Base-by-base conservation (phyloP, 2,888 invertebrate genomes). In the Hetaerina titia region DNA sequence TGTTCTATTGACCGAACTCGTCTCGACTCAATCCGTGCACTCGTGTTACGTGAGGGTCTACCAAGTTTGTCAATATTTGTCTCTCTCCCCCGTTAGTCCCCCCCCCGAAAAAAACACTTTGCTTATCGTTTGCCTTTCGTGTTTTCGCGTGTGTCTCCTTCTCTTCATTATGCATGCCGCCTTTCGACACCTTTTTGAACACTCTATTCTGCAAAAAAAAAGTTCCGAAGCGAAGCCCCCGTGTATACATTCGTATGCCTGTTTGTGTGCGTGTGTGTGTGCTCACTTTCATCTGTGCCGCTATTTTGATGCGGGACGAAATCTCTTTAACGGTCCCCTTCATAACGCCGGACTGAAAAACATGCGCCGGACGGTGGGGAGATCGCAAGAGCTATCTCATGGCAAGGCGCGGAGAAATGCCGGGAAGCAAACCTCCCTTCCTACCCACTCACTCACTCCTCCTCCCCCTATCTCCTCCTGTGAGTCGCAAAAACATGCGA, bases 281-380 rank as follows among this genome's bases (percentile, higher is more conserved):
- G 81, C 81, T 81, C 81, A 81, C 81, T 81, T 81, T 81, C 81
- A 81, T 81, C 81, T 81, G 81, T 81, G 81, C 81, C 81, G 81
- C 81, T 81, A 81, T 81, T 81, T 81, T 81, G 81, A 81, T 81
- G 81, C 81, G 81, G 81, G 81, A 81, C 81, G 31, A 81, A 81
- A 81, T 15, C 81, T 81, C 81, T 13, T 81, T 81, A 81, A 81
- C 81, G 81, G 81, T 81, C 81, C 81, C 81, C 81, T 81, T 81
- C 81, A 81, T 81, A 31, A 81, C 19, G 81, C 31, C 81, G 11
- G 81, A 81, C 69, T 15, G 81, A 81, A 81, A 81, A 81, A 81
- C 81, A 81, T 81, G 81, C 31, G 81, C 81, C 81, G 81, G 81
- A 25, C 81, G 81, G 31, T 81, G 81, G 2, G 31, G 81, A 45